Percentiles rank a stretch among this genome's conserved stretches.
Evolutionary conservation across 2,888 invertebrate genomes (phyloP).

Genomic region (Cosmorhoe ocellata): DNA sequence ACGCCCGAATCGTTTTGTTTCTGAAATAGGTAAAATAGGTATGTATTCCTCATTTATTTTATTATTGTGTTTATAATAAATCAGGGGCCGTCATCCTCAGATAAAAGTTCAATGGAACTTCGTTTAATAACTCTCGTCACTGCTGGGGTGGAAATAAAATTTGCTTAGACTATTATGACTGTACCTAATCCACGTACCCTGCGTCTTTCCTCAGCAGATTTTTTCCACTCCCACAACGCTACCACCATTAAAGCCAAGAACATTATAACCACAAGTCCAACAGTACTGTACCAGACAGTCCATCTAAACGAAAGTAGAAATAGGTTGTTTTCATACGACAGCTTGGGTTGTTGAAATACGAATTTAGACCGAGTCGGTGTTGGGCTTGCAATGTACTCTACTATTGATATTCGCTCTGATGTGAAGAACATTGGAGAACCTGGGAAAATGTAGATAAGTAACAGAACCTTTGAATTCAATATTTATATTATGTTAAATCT

Average conservation of each 20-base stretch:
- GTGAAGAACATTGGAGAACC: constrained; percentile 86
- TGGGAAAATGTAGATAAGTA: constrained; percentile 34
- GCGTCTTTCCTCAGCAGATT: constrained; percentile 34
- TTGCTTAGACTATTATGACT: too few relatives aligned
- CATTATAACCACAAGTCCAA: constrained; percentile 70
- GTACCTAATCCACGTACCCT: constrained; percentile 25
- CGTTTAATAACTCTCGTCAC: too few relatives aligned
- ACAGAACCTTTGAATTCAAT: too few relatives aligned
- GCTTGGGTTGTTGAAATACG: constrained; percentile 87
- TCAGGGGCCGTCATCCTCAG: too few relatives aligned
- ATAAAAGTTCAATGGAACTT: too few relatives aligned
- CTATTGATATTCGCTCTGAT: constrained; percentile 81
- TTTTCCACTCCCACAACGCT: constrained; percentile 70
- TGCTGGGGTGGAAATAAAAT: too few relatives aligned
- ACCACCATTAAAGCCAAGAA: constrained; percentile 63
- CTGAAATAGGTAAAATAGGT: too few relatives aligned
- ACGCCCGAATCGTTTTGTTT: constrained; percentile 51
- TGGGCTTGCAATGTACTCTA: constrained; percentile 86
- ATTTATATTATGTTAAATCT: too few relatives aligned
- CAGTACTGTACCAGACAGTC: constrained; percentile 84
- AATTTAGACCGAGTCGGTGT: constrained; percentile 86
- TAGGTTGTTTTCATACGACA: constrained; percentile 88
- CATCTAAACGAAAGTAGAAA: constrained; percentile 86
- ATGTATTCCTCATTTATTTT: too few relatives aligned
- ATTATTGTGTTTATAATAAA: too few relatives aligned